These are phyloP conservation scores for Drosophila bipectinata DNA, from an alignment of 1,140 invertebrate species.

Conservation along the genomic window DNA sequence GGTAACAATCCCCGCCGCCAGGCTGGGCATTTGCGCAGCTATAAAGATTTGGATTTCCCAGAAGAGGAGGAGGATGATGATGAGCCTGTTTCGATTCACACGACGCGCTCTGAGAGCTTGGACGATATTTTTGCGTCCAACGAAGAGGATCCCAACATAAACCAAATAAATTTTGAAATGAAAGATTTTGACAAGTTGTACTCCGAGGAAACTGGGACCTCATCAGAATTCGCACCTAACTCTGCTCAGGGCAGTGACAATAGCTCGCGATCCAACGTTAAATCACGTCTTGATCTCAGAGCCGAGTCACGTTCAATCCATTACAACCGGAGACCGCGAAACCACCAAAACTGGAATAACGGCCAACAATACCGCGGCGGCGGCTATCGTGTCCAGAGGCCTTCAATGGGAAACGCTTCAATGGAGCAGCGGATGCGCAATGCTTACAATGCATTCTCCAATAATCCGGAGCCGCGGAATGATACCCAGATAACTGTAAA, in stretches of 20 bases:
- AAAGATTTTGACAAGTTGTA: slow-evolving; percentile 52
- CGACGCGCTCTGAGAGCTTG: background rate
- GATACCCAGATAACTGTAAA: too few relatives aligned
- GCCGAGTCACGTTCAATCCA: background rate
- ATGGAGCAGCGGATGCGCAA: slow-evolving; percentile 26
- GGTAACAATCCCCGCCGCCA: slow-evolving; percentile 14
- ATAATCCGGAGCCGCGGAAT: background rate
- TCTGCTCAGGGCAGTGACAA: slow-evolving; percentile 17
- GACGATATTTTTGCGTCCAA: background rate
- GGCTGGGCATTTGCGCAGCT: slow-evolving; percentile 41
- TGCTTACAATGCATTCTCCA: slow-evolving; percentile 26
- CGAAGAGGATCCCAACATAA: slow-evolving; percentile 5
- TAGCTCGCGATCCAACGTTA: background rate
- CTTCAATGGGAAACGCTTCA: background rate
- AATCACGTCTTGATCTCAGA: slow-evolving; percentile 3
- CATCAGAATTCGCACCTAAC: background rate
- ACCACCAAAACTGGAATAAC: background rate
- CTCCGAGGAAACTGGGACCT: background rate
- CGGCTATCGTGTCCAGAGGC: slow-evolving; percentile 21
- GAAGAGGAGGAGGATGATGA: slow-evolving; percentile 8
- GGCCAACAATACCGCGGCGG: background rate
- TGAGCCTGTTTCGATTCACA: background rate
- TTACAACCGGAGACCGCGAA: too few relatives aligned
- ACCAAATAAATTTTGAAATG: slow-evolving; percentile 48
- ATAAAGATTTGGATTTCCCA: slow-evolving; percentile 18